These are phyloP conservation scores for Actenoides lindsayi DNA, from an alignment of 2,113 vertebrate species.

Conservation along the genomic window DNA sequence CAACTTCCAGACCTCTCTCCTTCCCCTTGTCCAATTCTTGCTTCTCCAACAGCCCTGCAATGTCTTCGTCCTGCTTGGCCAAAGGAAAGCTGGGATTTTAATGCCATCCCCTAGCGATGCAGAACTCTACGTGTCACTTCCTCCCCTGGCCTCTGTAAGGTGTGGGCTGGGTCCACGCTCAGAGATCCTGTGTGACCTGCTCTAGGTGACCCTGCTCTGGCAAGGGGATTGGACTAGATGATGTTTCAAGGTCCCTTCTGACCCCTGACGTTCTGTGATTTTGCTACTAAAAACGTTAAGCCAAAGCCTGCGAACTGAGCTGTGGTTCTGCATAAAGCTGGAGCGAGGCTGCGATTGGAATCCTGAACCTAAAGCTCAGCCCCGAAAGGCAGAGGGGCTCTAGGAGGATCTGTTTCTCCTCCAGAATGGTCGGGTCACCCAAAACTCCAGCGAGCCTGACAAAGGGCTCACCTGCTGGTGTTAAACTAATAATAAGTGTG, in stretches of 20 bases:
- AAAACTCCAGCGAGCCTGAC: background rate
- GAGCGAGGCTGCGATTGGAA: background rate
- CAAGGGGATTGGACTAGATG: no score
- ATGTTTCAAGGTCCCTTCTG: no score
- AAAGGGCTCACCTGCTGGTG: constrained; percentile 70
- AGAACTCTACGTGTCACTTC: rapidly evolving
- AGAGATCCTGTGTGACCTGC: background rate
- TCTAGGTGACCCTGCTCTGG: no score
- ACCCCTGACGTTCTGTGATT: background rate
- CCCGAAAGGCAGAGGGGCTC: background rate
- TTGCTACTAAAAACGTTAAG: rapidly evolving
- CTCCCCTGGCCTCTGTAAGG: background rate
- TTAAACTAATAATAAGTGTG: constrained; percentile 69
- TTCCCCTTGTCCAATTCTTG: background rate
- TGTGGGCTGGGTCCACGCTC: background rate
- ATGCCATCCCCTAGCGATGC: background rate
- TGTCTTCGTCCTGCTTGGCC: background rate
- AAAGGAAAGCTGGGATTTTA: background rate
- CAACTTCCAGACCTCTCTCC: background rate
- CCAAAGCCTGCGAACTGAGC: background rate
- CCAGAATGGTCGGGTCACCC: background rate
- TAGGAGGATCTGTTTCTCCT: background rate
- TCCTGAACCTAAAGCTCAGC: background rate
- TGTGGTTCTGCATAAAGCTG: background rate
- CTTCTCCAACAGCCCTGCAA: background rate